These are phyloP conservation scores for Physocephala rufipes DNA, from an alignment of 2,888 invertebrate species.

Conservation along the genomic window DNA sequence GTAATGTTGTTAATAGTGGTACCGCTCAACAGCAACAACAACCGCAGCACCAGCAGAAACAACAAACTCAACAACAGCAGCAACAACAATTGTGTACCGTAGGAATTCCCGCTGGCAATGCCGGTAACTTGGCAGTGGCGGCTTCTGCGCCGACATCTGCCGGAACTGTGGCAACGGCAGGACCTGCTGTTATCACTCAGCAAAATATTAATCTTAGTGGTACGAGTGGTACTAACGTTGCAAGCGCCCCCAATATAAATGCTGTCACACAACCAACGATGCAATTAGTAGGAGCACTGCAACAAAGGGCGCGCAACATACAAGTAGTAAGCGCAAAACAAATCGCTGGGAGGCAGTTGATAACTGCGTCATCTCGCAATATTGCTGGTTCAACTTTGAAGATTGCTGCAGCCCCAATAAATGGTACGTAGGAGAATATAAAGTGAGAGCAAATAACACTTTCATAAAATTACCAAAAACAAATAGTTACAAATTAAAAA, in stretches of 20 bases:
- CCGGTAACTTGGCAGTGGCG: constrained; percentile 18
- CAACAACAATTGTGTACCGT: constrained; percentile 37
- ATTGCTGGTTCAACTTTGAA: constrained; percentile 62
- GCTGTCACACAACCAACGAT: constrained; percentile 49
- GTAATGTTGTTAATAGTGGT: constrained; percentile 38
- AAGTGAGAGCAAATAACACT: no score
- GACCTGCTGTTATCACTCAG: constrained; percentile 28
- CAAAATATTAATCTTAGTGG: constrained; percentile 46
- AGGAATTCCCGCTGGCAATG: constrained; percentile 25
- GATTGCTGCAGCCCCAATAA: constrained; percentile 60
- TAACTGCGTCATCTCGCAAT: constrained; percentile 60
- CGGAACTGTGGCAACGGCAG: constrained; percentile 31
- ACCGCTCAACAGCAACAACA: constrained; percentile 49
- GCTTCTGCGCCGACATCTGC: neutral
- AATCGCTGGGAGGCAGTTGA: constrained; percentile 56
- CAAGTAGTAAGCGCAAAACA: constrained; percentile 64
- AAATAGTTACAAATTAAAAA: no score
- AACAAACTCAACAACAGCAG: constrained; percentile 41
- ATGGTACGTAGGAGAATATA: constrained; percentile 52
- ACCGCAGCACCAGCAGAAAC: constrained; percentile 46
- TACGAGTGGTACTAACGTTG: constrained; percentile 40
- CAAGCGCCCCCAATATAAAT: constrained; percentile 24
- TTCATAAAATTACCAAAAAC: no score
- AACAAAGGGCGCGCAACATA: constrained; percentile 62
- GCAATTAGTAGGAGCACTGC: constrained; percentile 59